Base-by-base conservation (phyloP, 2,888 invertebrate genomes). In the Drosophila buzzatii region DNA sequence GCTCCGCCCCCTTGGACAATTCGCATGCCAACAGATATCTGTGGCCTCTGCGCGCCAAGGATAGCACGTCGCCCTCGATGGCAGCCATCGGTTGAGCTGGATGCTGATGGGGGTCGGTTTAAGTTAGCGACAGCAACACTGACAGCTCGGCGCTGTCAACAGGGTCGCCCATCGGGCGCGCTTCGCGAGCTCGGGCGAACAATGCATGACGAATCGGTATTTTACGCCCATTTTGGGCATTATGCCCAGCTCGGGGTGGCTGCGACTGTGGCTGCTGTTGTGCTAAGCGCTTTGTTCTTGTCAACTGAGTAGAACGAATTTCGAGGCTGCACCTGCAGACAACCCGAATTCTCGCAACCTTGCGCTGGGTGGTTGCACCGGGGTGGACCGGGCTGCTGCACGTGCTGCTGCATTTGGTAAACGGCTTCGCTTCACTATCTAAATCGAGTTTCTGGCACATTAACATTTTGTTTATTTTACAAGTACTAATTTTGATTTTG, bases 281-380 rank as follows among this genome's bases (percentile, higher is more conserved):
- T 82, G 85, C 78, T 74, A 66, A 80, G 82, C 81, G 76, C 85
- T 81, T 89, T 90, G 90, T 91, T 90, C 90, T 89, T 91, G 92
- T 92, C 93, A 92, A 92, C 91, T 89, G 91, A 85, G 83, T 85
- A 91, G 84, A 91, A 92, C 92, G 78, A 92, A 93, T 93, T 88
- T 81, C 69, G 73, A 82, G 77, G 79, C 90, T 92, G 92, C 93
- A 93, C 93, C 93, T 93, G 93, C 93, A 92, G 66, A 62, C 72
- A 73, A 60, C 55, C 67, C 42, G 79, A 77, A 62, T 59, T 70
- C 57, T 70, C 63, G 77, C 71, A 77, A 78, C 73, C 70, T 81
- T 77, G 68, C 71, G 42, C 45, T 58, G 79, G 79, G 64, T 76
- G 72, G 63, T 72, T 66, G 69, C 41, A 56, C 44, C 20, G 37